Percentiles rank a stretch among this genome's conserved stretches.
These are phyloP conservation scores for Hipposideros larvatus DNA, from an alignment of 2,797 vertebrate genomes.

Conservation along the genomic window DNA sequence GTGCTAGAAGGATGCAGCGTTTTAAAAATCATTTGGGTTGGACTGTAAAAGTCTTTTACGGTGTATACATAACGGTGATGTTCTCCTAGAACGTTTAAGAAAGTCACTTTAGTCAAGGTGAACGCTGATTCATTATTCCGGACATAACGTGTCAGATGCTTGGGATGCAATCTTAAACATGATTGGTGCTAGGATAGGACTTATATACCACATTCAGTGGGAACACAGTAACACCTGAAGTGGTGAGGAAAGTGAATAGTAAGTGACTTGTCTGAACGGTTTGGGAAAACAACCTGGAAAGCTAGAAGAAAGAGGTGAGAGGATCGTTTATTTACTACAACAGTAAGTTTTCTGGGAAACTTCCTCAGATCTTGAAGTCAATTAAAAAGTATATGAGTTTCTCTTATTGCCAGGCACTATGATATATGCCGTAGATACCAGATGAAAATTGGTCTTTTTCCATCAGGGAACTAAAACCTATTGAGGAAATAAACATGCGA, in stretches of 20 bases:
- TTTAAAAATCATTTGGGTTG: constrained; percentile 50
- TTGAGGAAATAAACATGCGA: constrained; percentile 10
- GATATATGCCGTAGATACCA: neutral
- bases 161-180: neutral
- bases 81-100: constrained; percentile 13
- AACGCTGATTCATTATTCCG: neutral
- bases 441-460: constrained; percentile 47
- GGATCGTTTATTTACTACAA: neutral
- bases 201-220: neutral
- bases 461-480: neutral
- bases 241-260: neutral
- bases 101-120: neutral
- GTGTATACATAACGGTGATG: neutral
- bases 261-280: neutral
- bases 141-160: neutral
- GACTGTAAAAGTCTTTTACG: neutral
- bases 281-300: constrained; percentile 33
- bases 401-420: neutral
- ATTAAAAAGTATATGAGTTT: neutral
- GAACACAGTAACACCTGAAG: neutral
- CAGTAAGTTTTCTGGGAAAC: neutral
- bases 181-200: neutral
- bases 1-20: constrained; percentile 14
- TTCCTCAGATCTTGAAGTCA: constrained; percentile 30
- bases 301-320: neutral